Evolutionary conservation across 2,888 invertebrate species (phyloP).

Genomic region (Cataglyphis cursor): DNA sequence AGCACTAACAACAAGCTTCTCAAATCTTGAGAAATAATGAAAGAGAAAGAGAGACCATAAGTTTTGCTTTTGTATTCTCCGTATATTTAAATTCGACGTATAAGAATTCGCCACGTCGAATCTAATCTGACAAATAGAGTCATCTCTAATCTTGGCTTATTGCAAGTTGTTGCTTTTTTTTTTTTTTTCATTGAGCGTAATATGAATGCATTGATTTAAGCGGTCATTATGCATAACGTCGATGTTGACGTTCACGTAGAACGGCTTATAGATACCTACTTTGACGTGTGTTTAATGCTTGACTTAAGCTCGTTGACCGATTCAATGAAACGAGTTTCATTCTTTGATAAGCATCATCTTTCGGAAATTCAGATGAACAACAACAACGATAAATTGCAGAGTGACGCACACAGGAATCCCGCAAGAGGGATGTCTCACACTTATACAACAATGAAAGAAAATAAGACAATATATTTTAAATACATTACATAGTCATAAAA

Average conservation of each 20-base stretch:
- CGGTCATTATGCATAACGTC: conserved; percentile 50
- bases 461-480: background rate
- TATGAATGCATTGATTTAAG: conserved; percentile 47
- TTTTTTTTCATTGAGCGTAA: conserved; percentile 8
- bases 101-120: background rate
- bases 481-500: background rate
- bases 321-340: conserved; percentile 33
- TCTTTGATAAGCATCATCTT: conserved; percentile 9
- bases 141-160: background rate
- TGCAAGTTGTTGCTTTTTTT: background rate
- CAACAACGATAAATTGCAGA: conserved; percentile 4
- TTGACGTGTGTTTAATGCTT: conserved; percentile 42
- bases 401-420: conserved; percentile 7
- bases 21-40: background rate
- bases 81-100: background rate
- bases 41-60: background rate
- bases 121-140: background rate
- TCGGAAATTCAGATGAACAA: conserved; percentile 26
- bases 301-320: conserved; percentile 17
- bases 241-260: conserved; percentile 4
- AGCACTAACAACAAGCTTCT: background rate
- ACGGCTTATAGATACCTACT: background rate
- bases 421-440: background rate
- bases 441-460: background rate
- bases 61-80: background rate